phyloP scores from a whole-genome alignment of 2,797 vertebrate species.

The Schizopygopsis malacanthus region DNA sequence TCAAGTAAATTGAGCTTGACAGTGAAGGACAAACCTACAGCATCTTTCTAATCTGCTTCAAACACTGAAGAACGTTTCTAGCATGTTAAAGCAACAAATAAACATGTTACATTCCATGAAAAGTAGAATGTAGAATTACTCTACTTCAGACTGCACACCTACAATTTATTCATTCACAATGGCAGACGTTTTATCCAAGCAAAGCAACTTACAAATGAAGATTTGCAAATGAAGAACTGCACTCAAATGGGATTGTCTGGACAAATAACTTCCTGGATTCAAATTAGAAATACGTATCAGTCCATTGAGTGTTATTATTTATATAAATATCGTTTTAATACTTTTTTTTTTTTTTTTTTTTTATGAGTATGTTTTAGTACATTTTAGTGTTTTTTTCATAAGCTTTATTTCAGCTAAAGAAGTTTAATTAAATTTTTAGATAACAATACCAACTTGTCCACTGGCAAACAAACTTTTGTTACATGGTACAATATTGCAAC shows the following conservation, averaged over 20 bases:
- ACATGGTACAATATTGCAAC: not conserved
- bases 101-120: not conserved
- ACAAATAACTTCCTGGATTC: not conserved
- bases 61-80: not conserved
- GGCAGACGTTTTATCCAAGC: not conserved
- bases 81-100: not conserved
- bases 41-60: not conserved
- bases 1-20: not conserved
- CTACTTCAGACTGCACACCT: not conserved
- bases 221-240: not conserved
- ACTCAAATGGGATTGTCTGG: not conserved
- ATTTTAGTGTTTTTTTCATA: not conserved
- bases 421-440: not conserved
- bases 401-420: not conserved
- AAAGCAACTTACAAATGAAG: slow-evolving; percentile 7
- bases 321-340: not conserved
- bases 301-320: not conserved
- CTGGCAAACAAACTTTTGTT: not conserved
- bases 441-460: not conserved
- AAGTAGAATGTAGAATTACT: not conserved
- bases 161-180: not conserved
- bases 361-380: not conserved
- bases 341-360: not conserved
- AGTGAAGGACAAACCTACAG: not conserved
- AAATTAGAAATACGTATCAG: not conserved